Evolutionary conservation across 2,797 vertebrate genomes (phyloP).

Genomic region (Epinephelus coioides): DNA sequence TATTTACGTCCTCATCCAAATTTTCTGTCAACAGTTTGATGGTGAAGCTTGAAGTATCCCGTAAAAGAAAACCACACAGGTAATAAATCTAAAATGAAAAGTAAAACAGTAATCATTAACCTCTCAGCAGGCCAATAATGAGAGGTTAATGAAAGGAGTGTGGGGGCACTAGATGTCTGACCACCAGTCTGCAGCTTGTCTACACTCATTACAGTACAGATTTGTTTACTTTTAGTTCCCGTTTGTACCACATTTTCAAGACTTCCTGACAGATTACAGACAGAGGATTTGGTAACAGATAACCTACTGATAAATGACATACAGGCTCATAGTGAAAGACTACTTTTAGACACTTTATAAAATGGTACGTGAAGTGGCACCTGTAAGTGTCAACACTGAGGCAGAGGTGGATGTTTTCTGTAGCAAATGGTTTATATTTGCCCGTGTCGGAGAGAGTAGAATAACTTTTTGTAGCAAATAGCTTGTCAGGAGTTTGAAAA

Average conservation of each 20-base stretch:
- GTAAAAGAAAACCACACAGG: background rate
- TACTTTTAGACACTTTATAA: conserved; percentile 41
- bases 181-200: conserved; percentile 7
- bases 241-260: conserved; percentile 17
- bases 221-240: conserved; percentile 14
- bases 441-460: conserved; percentile 9
- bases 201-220: background rate
- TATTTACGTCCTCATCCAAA: background rate
- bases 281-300: conserved; percentile 10
- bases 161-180: background rate
- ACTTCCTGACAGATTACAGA: background rate
- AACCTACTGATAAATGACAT: conserved; percentile 17
- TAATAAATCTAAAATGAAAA: conserved; percentile 10
- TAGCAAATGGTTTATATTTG: background rate
- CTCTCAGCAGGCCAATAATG: conserved; percentile 11
- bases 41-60: background rate
- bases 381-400: conserved; percentile 3
- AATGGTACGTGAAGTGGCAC: conserved; percentile 18
- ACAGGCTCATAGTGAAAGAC: background rate
- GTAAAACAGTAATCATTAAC: conserved; percentile 13
- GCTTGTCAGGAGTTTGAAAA: conserved; percentile 2
- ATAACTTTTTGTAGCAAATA: background rate
- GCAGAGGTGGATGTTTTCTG: conserved; percentile 1
- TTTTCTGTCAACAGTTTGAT: background rate
- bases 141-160: conserved; percentile 8